Percentiles rank a stretch among this genome's conserved stretches.
Conservation (phyloP, 2,888 invertebrate species). For the Mellilla xanthometata region DNA sequence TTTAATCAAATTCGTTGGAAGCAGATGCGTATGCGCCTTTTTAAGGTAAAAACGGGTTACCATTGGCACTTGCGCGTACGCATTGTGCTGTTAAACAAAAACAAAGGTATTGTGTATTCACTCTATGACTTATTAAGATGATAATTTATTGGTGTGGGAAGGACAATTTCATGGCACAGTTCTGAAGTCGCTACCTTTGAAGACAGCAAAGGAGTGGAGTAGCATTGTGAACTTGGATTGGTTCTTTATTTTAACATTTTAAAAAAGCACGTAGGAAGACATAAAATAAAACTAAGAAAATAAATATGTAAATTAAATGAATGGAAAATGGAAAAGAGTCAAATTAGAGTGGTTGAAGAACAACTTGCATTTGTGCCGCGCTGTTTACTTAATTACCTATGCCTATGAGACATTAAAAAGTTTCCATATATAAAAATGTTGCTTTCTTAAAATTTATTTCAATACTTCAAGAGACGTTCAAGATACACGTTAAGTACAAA, state of each 20-base stretch:
- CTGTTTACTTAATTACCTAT: too few species aligned
- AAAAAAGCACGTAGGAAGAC: too few species aligned
- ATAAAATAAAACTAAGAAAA: too few species aligned
- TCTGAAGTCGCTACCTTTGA: slow-evolving; percentile 4
- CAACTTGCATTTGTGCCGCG: too few species aligned
- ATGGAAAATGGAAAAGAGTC: too few species aligned
- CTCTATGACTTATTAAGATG: slow-evolving; percentile 80
- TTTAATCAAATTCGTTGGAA: slow-evolving; percentile 79
- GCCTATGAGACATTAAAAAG: too few species aligned
- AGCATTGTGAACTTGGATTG: background rate
- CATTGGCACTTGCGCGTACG: slow-evolving; percentile 48
- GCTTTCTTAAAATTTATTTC: too few species aligned
- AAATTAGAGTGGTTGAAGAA: too few species aligned
- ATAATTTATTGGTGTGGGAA: slow-evolving; percentile 69
- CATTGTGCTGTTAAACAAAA: slow-evolving; percentile 51
- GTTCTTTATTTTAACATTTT: background rate
- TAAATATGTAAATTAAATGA: too few species aligned
- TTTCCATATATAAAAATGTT: too few species aligned
- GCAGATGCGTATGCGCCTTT: slow-evolving; percentile 70
- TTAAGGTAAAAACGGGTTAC: slow-evolving; percentile 73
- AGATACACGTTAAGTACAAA: too few species aligned
- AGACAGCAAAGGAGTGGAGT: slow-evolving; percentile 3
- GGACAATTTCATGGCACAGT: slow-evolving; percentile 61
- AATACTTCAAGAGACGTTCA: too few species aligned
- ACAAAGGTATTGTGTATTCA: slow-evolving; percentile 72